Evolutionary conservation across 2,113 vertebrate genomes (phyloP), one percentile per base, ranked within the genome.

Genomic region (Neomonachus schauinslandi): DNA sequence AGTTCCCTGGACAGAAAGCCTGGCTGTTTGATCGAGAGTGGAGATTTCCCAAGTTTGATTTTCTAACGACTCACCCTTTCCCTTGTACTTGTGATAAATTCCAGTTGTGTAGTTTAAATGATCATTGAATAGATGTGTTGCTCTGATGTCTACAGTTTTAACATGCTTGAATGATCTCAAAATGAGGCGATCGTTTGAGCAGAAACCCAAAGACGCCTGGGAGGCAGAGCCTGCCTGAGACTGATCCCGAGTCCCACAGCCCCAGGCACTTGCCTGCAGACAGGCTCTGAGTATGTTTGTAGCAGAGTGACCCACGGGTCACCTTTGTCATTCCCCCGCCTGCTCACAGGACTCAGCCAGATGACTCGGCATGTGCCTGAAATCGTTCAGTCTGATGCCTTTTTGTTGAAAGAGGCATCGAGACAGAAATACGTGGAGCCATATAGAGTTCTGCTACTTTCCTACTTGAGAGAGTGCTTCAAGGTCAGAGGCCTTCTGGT

Each of bases 91-190:
- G 92, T 96, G 92, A 98, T 98, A 87, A 96, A 97, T 96, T 96
- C 86, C 91, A 89, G 93, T 95, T 95, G 89, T 97, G 80, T 74
- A 76, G 80, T 95, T 97, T 97, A 98, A 97, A 94, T 94, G 95
- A 95, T 95, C 97, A 95, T 69, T 93, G 97, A 95, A 90, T 90
- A 55, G 96, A 89, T 92, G 87, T 86, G 89, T 83, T 2, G 61
- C 86, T 95, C 92, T 65, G 90, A 96, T 83, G 74, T 95, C 89
- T 94, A 79, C 89, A 76, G 87, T 90, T 96, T 90, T 96, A 63
- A 88, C 96, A 96, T 95, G 96, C 97, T 96, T 87, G 85, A 88
- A 88, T 82, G 97, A 88, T 97, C 97, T 97, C 95, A 71, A 96
- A 97, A 97, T 96, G 94, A 97, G 94, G 92, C 97, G 21, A 1